Evolutionary conservation across 2,888 invertebrate species (phyloP), one percentile per base, ranked within the genome.

Genomic region (Cryptus armator): DNA sequence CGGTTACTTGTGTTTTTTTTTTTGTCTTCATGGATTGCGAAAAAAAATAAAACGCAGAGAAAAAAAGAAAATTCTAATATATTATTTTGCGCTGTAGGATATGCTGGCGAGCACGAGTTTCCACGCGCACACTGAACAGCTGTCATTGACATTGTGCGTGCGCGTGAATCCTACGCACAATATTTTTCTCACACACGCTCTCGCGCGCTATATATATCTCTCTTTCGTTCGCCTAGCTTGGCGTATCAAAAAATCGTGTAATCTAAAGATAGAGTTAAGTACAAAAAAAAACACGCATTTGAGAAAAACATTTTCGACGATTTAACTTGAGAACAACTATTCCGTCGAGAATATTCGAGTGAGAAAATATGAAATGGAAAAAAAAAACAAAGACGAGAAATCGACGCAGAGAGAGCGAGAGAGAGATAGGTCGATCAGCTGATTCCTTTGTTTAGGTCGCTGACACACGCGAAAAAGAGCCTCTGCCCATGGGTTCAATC

Each of bases 361-460:
- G 19, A 56, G 32, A 74, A 9, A 10, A 3, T 12, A 12, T 24
- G 16, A 59, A 70, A 78, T 10, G 24, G 24, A 72, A 43, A 72
- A 72, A 19, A 71, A 16, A 5, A 44, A 46, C 68, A 46, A 48
- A 62, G 12, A 68, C 16, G 48, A 32, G 19, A 46, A 51, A n/a
- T 24, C 29, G 32, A 51, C 43, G 19, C 66, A 62, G 79, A 24
- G 56, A 75, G 59, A 56, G 62, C 12, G 78, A 77, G 71, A 76
- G 70, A 19, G 56, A 67, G 83, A 79, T 78, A 82, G 59, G 46
- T 77, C 95, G 95, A 97, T 96, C 96, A 96, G 96, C 96, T 97
- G 96, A 96, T 96, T 96, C 96, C 96, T 97, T 97, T 96, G 96
- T 97, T 96, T 96, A 95, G 94, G 94, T 94, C 94, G 94, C 93